A percentile compares a stretch with the other conserved stretches of the same genome.
These are phyloP conservation scores for Clepsis dumicolana DNA, from an alignment of 2,888 invertebrate genomes.

Conservation along the genomic window DNA sequence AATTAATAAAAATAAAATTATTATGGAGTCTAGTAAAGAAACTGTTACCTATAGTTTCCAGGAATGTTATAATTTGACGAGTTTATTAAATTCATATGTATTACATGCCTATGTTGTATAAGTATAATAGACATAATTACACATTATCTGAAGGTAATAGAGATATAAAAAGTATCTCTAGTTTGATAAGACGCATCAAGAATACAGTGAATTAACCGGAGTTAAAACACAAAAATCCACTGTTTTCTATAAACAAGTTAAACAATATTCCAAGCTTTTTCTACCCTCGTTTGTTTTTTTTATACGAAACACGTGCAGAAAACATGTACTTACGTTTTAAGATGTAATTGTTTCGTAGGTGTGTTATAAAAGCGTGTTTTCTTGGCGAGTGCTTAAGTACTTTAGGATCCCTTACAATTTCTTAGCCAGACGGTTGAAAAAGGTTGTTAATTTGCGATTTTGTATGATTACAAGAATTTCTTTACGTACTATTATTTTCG, in stretches of 20 bases:
- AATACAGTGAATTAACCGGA: neutral
- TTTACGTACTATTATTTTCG: too few relatives aligned
- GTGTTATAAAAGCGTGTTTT: neutral
- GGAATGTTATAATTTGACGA: too few relatives aligned
- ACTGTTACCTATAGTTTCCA: too few relatives aligned
- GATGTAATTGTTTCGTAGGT: neutral
- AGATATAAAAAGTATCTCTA: neutral
- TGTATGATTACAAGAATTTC: too few relatives aligned
- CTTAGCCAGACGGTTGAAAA: too few relatives aligned
- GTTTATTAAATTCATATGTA: too few relatives aligned
- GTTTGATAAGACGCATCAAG: neutral
- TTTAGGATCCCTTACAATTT: neutral
- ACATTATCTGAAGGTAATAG: neutral
- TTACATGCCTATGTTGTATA: too few relatives aligned
- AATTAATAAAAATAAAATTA: neutral
- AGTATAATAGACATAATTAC: too few relatives aligned
- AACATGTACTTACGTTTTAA: neutral
- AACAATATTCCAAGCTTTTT: neutral
- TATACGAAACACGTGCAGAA: neutral
- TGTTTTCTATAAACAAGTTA: neutral
- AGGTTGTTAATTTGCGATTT: too few relatives aligned
- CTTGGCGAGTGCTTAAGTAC: neutral
- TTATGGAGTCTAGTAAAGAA: too few relatives aligned
- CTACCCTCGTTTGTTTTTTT: constrained; percentile 7
- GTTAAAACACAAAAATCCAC: neutral